Percentiles rank a stretch among this genome's conserved stretches.
Conservation (phyloP, 2,888 invertebrate species). For the Electrophaes corylata region DNA sequence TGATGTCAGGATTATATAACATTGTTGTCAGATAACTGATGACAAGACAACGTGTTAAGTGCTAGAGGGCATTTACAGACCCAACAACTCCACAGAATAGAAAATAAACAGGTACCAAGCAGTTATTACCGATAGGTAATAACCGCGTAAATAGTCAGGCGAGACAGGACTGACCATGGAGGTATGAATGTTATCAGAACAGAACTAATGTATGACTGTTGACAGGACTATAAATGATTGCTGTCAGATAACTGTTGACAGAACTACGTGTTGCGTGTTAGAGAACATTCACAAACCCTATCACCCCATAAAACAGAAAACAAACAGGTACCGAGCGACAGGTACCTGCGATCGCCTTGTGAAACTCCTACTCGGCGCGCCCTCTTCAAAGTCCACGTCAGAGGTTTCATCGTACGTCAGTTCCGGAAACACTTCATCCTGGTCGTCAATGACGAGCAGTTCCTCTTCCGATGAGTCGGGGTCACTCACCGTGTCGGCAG, state of each 20-base stretch:
- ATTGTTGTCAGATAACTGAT: too few species aligned
- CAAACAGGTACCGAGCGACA: constrained; percentile 43
- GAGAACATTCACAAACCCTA: not conserved
- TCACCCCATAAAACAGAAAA: constrained; percentile 3
- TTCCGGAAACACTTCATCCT: constrained; percentile 78
- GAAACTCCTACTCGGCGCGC: constrained; percentile 62
- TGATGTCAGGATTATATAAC: too few species aligned
- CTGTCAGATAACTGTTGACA: too few species aligned
- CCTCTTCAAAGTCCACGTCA: constrained; percentile 67
- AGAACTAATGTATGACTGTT: too few species aligned
- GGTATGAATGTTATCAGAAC: too few species aligned
- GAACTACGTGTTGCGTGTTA: not conserved
- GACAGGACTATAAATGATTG: too few species aligned
- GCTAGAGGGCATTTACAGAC: not conserved
- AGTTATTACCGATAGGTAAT: too few species aligned
- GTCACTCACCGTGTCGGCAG: constrained; percentile 62
- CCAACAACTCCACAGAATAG: not conserved
- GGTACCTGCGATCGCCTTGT: constrained; percentile 78
- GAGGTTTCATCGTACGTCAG: constrained; percentile 75
- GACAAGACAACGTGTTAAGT: too few species aligned
- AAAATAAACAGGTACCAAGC: constrained; percentile 43
- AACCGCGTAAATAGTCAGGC: too few species aligned
- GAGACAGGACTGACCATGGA: too few species aligned
- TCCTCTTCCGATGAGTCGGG: constrained; percentile 53
- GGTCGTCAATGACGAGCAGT: constrained; percentile 57